Base-by-base conservation (phyloP, 2,888 invertebrate genomes). In the Rhodophaea formosa region DNA sequence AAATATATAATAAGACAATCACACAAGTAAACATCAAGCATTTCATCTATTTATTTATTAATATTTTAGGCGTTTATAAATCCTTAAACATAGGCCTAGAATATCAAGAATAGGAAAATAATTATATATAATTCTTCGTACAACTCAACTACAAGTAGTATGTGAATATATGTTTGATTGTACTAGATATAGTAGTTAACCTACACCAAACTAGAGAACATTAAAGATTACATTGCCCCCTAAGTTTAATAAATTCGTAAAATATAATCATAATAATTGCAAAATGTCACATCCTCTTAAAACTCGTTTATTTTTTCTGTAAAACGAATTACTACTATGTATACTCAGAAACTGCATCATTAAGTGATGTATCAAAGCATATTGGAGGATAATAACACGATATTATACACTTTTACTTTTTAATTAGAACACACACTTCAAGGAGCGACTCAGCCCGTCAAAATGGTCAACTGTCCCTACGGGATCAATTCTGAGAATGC, bases 231-330 rank as follows among this genome's bases (percentile, higher is more conserved):
- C 1, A 42, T 43, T 16, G 17, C 15, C 23, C 53, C 14, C 44
- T 44, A 14, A 39, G 14, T 16, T 44, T 44, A 56, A 59, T 35
- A 57, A 32, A 45, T 51, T 54, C 35, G 46, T 17, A 53, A 29
- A 52, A 35, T 57, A 53, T 35, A 59, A 49, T 32, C 30, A 59
- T 61, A 49, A 62, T 53, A n/a, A 51, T 52, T 17, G 30, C 35
- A 15, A 30, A 51, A 16, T 53, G 32, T 62, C 12, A 60, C 14
- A 23, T 35, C 51, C 51, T 51, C 35, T 12, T 39, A 39, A 39
- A 39, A 39, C 8, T 35, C 7, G 8, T 35, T 10, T 35, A 35
- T 35, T n/a, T n/a, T n/a, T n/a, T n/a, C n/a, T n/a, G n/a, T n/a
- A n/a, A n/a, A n/a, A n/a, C n/a, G n/a, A n/a, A n/a, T n/a, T n/a